Conservation (phyloP, 2,797 vertebrate species). For the Trachops cirrhosus region DNA sequence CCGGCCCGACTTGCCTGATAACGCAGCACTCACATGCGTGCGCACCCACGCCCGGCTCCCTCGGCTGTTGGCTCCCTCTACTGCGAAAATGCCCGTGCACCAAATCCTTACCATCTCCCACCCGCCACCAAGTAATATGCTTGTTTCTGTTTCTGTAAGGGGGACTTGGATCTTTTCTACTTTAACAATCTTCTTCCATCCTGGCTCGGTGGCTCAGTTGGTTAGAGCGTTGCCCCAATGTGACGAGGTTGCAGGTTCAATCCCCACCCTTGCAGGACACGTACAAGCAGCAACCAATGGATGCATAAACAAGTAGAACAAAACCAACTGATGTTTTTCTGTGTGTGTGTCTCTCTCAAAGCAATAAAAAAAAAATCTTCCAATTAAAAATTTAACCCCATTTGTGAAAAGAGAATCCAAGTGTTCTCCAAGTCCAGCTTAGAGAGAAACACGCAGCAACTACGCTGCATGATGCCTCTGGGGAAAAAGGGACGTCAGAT, state of each 20-base stretch:
- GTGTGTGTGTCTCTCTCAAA: neutral
- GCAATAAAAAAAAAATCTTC: neutral
- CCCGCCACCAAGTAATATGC: too few relatives aligned
- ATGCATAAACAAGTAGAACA: neutral
- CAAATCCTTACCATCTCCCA: neutral
- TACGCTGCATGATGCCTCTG: neutral
- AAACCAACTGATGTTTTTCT: neutral
- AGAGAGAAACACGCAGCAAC: neutral
- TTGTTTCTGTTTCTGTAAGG: neutral
- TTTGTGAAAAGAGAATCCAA: neutral
- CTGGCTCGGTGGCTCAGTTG: neutral
- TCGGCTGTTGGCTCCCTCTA: neutral
- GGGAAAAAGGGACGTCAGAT: neutral
- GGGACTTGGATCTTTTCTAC: neutral
- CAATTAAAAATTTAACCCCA: neutral
- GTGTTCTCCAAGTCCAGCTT: neutral
- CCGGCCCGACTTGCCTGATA: neutral
- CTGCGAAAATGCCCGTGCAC: neutral
- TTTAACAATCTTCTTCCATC: neutral
- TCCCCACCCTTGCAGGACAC: neutral
- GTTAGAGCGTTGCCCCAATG: neutral
- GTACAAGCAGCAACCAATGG: neutral
- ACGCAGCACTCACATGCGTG: accelerated
- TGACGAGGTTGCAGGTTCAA: neutral
- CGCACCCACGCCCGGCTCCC: too few relatives aligned